These are phyloP conservation scores for Gryllus longicercus DNA, from an alignment of 2,888 invertebrate genomes.

Conservation along the genomic window DNA sequence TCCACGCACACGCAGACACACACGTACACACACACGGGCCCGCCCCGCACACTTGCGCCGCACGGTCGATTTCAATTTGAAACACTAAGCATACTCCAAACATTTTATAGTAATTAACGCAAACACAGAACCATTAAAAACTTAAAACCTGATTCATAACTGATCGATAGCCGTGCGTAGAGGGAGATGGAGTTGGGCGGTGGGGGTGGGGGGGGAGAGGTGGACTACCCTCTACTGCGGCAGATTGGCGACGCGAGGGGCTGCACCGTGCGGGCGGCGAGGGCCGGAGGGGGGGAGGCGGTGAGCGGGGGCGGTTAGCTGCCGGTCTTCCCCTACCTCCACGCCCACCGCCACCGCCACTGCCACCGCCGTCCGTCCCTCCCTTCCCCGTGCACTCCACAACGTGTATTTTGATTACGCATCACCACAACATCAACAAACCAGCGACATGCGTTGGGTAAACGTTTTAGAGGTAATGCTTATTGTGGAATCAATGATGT, in stretches of 20 bases:
- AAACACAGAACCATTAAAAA: constrained; percentile 10
- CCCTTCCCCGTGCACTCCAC: neutral
- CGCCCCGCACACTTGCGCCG: neutral
- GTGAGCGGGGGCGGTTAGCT: too few species aligned
- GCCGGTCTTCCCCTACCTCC: too few species aligned
- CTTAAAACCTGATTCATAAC: constrained; percentile 10
- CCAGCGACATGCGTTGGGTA: constrained; percentile 25
- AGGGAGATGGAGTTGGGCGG: neutral
- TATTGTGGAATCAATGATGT: constrained; percentile 31
- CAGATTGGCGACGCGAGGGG: too few species aligned
- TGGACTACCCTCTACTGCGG: too few species aligned
- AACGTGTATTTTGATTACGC: constrained; percentile 7
- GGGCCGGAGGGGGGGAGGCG: too few species aligned
- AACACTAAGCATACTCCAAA: constrained; percentile 17
- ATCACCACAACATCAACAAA: constrained; percentile 30
- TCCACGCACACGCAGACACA: too few species aligned
- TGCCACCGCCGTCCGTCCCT: neutral
- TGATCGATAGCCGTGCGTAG: neutral
- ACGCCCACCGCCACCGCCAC: too few species aligned
- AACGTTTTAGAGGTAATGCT: constrained; percentile 28
- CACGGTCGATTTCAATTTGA: constrained; percentile 17
- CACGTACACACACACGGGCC: too few species aligned
- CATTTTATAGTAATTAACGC: constrained; percentile 17
- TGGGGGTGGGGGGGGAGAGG: neutral
- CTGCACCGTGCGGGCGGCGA: too few species aligned